phyloP scores from a whole-genome alignment of 2,797 vertebrate genomes.

The Anguilla megastoma region DNA sequence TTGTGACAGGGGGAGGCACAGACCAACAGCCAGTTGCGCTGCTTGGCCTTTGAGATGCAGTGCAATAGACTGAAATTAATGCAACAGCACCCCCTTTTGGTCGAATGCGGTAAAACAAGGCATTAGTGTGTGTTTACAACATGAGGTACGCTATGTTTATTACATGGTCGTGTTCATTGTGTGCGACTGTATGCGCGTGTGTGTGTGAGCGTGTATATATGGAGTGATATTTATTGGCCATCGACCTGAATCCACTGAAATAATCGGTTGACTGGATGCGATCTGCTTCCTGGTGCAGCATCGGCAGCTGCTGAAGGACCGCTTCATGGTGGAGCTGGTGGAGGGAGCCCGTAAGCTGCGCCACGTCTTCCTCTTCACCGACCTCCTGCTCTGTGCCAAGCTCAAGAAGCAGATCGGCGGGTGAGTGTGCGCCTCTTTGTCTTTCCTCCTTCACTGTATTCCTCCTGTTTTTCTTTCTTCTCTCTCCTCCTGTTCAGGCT shows the following conservation, averaged over 20 bases:
- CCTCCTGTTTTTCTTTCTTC: background rate
- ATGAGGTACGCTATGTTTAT: background rate
- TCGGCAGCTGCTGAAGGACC: slow-evolving; percentile 95
- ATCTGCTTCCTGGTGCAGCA: slow-evolving; percentile 68
- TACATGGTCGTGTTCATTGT: background rate
- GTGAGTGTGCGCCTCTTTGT: slow-evolving; percentile 66
- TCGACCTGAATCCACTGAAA: background rate
- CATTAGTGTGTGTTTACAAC: slow-evolving; percentile 6
- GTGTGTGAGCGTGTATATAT: background rate
- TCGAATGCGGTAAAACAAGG: slow-evolving; percentile 44
- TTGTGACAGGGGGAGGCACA: background rate
- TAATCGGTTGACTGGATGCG: background rate
- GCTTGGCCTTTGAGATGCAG: background rate
- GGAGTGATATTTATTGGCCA: background rate
- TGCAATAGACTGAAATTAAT: slow-evolving; percentile 23
- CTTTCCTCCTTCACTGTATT: background rate
- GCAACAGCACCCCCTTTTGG: slow-evolving; percentile 67
- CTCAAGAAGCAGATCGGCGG: slow-evolving; percentile 97
- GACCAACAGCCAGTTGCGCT: slow-evolving; percentile 6
- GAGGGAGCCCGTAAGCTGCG: slow-evolving; percentile 95
- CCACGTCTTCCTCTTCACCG: slow-evolving; percentile 95
- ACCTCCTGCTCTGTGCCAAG: slow-evolving; percentile 95
- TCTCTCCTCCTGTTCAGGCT: background rate
- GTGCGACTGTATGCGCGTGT: background rate
- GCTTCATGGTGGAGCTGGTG: slow-evolving; percentile 98